A percentile compares a stretch with the other conserved stretches of the same genome.
phyloP scores from a whole-genome alignment of 2,888 invertebrate genomes.

The Laspeyria flexula region DNA sequence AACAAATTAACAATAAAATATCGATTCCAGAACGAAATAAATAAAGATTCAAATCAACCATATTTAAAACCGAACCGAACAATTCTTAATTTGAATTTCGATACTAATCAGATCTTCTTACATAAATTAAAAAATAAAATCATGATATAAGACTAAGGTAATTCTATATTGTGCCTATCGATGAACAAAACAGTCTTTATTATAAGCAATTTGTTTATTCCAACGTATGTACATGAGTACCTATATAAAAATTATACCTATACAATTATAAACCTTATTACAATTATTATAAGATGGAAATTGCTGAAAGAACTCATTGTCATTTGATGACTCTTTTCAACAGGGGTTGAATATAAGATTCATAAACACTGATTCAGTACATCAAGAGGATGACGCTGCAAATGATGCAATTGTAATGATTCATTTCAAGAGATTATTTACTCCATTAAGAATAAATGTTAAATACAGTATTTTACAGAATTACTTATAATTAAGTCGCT shows the following conservation, averaged over 20 bases:
- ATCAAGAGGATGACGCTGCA: not conserved
- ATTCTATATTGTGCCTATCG: not conserved
- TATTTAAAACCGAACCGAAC: not conserved
- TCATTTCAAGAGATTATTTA: conserved; percentile 1
- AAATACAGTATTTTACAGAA: too few relatives aligned
- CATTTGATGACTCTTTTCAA: too few relatives aligned
- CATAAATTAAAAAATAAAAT: not conserved
- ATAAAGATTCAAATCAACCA: not conserved
- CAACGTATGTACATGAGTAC: not conserved
- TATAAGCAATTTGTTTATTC: conserved; percentile 1
- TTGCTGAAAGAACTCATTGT: too few relatives aligned
- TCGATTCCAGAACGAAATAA: not conserved
- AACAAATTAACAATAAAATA: not conserved
- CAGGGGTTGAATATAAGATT: too few relatives aligned
- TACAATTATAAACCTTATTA: too few relatives aligned
- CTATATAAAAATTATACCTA: too few relatives aligned
- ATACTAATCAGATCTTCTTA: not conserved
- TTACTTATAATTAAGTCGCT: too few relatives aligned
- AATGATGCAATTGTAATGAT: conserved; percentile 12
- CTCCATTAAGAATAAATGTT: too few relatives aligned
- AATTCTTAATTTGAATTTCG: not conserved
- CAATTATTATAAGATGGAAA: too few relatives aligned
- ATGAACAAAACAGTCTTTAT: not conserved
- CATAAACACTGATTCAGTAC: conserved; percentile 7
- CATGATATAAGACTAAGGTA: not conserved